Base-by-base conservation (phyloP, 2,113 vertebrate species). In the Coturnix japonica region DNA sequence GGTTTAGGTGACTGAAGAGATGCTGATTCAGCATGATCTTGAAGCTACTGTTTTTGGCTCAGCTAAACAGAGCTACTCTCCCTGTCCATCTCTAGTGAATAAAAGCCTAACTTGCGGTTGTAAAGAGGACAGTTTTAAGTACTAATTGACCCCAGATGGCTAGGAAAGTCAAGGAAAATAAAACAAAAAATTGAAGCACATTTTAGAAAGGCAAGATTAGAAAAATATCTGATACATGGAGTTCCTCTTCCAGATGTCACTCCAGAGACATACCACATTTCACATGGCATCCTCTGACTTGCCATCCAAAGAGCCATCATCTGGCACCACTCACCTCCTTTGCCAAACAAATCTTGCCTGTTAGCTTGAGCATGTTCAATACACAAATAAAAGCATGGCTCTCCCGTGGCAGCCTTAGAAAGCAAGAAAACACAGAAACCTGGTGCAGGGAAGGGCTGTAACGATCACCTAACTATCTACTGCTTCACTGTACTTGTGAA, bases 351-450 rank as follows among this genome's bases (percentile, higher is more conserved):
- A 37, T 1, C 0, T 39, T 72, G 39, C 30, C 37, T 39, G 13
- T 23, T 47, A 82, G 49, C 26, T 31, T 61, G 64, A 37, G 43
- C 44, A 80, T 16, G n/a, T 57, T 70, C 49, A 69, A 20, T 13
- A 65, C 60, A 43, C 30, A 69, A 76, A 60, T 22, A 65, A 71
- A 85, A 69, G 17, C 49, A 43, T 26, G 17, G 41, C 3, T 11
- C 19, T 46, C 28, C 20, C 19, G 28, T 0, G 0, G 23, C 26
- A 75, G 43, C n/a, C 26, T 47, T 60, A 60, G 2, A 31, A 71
- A 51, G 9, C 11, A 66, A 75, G 74, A 60, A 18, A 2, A 20
- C 43, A 72, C 60, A 74, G 0, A 2, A 60, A 61, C 0, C 0
- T 12, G 54, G 46, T 7, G 4, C 64, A 76, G 23, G 10, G 22